Conservation (phyloP, 2,113 vertebrate genomes). For the Larimichthys crocea region DNA sequence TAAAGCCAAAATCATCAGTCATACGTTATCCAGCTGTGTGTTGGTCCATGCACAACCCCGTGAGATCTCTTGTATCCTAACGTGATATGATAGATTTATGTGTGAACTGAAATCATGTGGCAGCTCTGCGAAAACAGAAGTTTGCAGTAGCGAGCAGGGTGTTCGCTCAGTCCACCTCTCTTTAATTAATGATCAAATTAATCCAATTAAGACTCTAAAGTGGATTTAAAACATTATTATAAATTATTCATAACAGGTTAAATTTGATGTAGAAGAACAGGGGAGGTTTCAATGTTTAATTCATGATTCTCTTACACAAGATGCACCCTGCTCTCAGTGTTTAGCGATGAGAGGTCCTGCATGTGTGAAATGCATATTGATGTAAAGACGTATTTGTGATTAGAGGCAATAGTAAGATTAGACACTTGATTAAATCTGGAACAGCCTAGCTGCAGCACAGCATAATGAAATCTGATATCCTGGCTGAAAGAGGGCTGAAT, state of each 20-base stretch:
- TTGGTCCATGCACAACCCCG: not conserved
- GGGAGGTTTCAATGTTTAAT: conserved; percentile 61
- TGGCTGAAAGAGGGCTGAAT: conserved; percentile 18
- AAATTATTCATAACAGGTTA: conserved; percentile 60
- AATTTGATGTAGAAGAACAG: conserved; percentile 57
- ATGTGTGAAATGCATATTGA: conserved; percentile 69
- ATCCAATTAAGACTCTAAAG: conserved; percentile 63
- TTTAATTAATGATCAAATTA: conserved; percentile 72
- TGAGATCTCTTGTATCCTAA: conserved; percentile 3
- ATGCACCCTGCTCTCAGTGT: conserved; percentile 22
- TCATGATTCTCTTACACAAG: conserved; percentile 38
- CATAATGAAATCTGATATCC: conserved; percentile 73
- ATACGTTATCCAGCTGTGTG: not conserved
- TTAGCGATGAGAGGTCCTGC: conserved; percentile 31
- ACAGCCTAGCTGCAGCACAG: conserved; percentile 23
- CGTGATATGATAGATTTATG: not conserved
- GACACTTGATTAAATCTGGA: conserved; percentile 70
- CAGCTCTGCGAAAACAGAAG: not conserved
- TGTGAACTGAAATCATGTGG: not conserved
- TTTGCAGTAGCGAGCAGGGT: not conserved
- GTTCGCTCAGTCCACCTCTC: conserved; percentile 46
- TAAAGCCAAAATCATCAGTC: conserved; percentile 15
- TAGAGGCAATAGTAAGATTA: conserved; percentile 61
- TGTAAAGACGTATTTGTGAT: conserved; percentile 55
- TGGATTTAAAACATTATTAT: conserved; percentile 61